Evolutionary conservation across 2,888 invertebrate species (phyloP), one percentile per base, ranked within the genome.

Genomic region (Drosophila limbata): DNA sequence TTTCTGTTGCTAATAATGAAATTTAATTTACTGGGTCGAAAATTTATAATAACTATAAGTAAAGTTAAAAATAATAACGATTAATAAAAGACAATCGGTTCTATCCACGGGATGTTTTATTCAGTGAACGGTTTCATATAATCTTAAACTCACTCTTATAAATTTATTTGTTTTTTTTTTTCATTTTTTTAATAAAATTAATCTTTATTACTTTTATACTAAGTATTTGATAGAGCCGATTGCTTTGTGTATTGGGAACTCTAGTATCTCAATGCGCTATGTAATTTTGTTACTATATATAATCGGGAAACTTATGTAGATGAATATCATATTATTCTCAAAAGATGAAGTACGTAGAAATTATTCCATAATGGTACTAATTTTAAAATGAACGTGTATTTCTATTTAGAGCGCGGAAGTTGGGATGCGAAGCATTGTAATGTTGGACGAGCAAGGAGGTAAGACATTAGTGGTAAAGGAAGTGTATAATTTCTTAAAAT

Each of bases 381-480:
- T 82, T 74, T 77, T 67, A 50, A 74, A 77, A 79, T 75, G 71
- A 73, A 82, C 74, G 69, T 86, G 69, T 92, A 96, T 92, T 92
- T 94, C 94, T 95, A 96, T 97, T 95, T 97, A 99, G 98, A 98
- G 98, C 95, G 98, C 98, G 96, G 98, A 99, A 95, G 98, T 98
- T 94, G 98, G 98, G 94, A 99, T 99, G 96, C 97, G 97, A 95
- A 97, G 98, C 94, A 96, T 99, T 95, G 98, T 99, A 94, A 98
- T 98, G 96, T 96, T 99, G 96, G 99, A 99, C 96, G 98, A 99
- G 95, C 99, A 99, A 97, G 99, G 98, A 97, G 98, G 98, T 98
- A 97, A 98, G 97, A 78, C 59, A 57, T 40, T 53, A 55, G 45
- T 53, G 51, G 61, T 47, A 81, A 59, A 56, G 62, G 57, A 63